Conservation (phyloP, 2,797 vertebrate species). For the Manis pentadactyla region DNA sequence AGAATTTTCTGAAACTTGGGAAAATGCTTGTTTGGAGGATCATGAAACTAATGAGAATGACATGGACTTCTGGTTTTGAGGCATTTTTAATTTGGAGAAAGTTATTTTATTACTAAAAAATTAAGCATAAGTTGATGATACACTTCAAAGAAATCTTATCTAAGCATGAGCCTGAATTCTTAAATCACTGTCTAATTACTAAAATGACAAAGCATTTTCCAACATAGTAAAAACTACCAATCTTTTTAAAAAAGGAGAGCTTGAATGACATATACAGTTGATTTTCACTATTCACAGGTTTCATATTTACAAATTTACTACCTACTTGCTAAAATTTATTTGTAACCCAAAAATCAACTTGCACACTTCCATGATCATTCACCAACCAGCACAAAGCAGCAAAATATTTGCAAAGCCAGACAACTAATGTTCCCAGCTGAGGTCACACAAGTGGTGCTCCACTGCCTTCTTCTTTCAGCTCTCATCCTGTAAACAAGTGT, state of each 20-base stretch:
- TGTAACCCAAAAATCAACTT: not conserved
- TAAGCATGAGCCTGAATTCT: not conserved
- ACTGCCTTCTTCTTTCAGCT: not conserved
- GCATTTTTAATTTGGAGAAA: slow-evolving; percentile 48
- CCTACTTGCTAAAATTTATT: not conserved
- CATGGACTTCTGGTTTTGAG: not conserved
- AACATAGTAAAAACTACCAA: not conserved
- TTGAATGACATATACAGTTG: not conserved
- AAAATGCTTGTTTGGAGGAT: not conserved
- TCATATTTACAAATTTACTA: not conserved
- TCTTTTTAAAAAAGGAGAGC: not conserved
- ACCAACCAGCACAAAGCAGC: not conserved
- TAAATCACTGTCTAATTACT: slow-evolving; percentile 36
- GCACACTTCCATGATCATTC: not conserved
- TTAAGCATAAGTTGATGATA: slow-evolving; percentile 1
- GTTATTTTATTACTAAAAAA: slow-evolving; percentile 21
- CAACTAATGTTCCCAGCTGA: not conserved
- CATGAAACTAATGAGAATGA: slow-evolving; percentile 16
- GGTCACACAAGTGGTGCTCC: not conserved
- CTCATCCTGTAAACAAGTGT: not conserved
- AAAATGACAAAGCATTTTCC: not conserved
- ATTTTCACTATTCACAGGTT: slow-evolving; percentile 36
- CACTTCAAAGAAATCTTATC: not conserved
- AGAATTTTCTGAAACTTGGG: slow-evolving; percentile 52
- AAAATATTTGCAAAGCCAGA: not conserved